Conservation (phyloP, 2,113 vertebrate genomes). For the Neogobius melanostomus region DNA sequence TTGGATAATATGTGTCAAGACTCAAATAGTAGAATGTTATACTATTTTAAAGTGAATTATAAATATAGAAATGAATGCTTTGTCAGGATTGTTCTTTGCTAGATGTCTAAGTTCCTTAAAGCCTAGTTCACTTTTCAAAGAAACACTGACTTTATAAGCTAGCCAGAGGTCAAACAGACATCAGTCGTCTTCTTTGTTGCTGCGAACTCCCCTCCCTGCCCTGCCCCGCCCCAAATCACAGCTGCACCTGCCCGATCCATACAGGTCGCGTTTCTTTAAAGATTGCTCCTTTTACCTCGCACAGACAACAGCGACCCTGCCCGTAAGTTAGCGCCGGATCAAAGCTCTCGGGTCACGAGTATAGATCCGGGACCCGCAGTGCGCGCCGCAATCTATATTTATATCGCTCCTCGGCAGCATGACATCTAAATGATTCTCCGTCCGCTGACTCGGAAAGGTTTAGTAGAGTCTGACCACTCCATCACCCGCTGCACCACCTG, state of each 20-base stretch:
- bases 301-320: constrained; percentile 62
- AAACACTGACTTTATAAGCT: background rate
- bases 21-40: too few species aligned
- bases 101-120: background rate
- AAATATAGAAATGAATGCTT: too few species aligned
- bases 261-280: constrained; percentile 35
- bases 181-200: background rate
- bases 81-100: background rate
- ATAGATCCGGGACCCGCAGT: constrained; percentile 66
- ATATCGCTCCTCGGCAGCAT: constrained; percentile 65
- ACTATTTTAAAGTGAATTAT: too few species aligned
- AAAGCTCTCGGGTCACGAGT: constrained; percentile 57
- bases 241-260: constrained; percentile 13
- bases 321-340: constrained; percentile 47
- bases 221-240: constrained; percentile 10
- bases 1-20: too few species aligned
- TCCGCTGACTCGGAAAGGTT: constrained; percentile 45
- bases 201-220: constrained; percentile 6
- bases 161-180: background rate
- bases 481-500: constrained; percentile 59
- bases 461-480: constrained; percentile 56
- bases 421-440: constrained; percentile 61
- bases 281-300: constrained; percentile 51
- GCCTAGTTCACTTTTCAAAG: background rate
- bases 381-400: constrained; percentile 72